Evolutionary conservation across 2,113 vertebrate species (phyloP).

Genomic region (Ardeotis arabs): DNA sequence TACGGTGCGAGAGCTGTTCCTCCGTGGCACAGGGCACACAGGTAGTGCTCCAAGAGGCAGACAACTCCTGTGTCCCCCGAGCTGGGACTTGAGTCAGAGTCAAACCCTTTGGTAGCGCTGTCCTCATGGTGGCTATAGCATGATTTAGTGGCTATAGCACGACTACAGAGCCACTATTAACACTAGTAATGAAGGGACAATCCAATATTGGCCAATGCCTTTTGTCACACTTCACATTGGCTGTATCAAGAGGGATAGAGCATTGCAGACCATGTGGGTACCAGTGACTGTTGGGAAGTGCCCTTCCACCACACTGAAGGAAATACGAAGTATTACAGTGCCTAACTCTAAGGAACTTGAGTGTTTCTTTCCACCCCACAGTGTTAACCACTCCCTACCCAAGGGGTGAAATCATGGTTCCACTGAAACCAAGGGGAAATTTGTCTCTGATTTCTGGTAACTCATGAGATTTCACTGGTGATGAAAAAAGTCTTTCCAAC

Average conservation of each 20-base stretch:
- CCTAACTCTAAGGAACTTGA: not conserved
- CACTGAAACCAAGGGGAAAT: not conserved
- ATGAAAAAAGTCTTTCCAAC: not conserved
- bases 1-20: fast-evolving
- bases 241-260: not conserved
- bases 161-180: not conserved
- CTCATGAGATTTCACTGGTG: not conserved
- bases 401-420: not conserved
- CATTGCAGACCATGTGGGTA: not conserved
- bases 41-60: not conserved
- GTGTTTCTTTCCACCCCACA: not conserved
- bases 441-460: not conserved
- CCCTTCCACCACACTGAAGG: not conserved
- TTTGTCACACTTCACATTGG: not conserved
- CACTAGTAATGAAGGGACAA: not conserved
- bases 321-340: not conserved
- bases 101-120: fast-evolving
- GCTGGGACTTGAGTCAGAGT: not conserved
- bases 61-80: not conserved
- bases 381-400: not conserved
- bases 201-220: fast-evolving
- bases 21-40: fast-evolving
- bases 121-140: too few species aligned
- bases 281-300: not conserved
- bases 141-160: not conserved